phyloP scores from a whole-genome alignment of 2,797 vertebrate species.

The Nasua narica region DNA sequence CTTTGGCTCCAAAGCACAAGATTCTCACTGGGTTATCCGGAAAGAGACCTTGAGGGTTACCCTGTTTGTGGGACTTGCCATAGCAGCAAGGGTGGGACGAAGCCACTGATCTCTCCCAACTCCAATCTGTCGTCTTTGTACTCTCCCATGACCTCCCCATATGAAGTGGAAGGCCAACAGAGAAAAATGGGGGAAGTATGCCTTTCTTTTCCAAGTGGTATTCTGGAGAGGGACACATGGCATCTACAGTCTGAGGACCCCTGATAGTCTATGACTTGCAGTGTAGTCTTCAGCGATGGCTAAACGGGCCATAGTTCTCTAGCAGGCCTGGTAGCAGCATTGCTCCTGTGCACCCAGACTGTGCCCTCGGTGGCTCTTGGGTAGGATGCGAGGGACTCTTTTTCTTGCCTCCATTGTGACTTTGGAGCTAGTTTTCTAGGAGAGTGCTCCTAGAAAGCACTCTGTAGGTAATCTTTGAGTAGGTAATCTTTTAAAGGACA shows the following conservation, averaged over 20 bases:
- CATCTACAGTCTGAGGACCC: not conserved
- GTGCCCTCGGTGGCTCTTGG: not conserved
- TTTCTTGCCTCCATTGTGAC: not conserved
- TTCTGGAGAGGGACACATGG: not conserved
- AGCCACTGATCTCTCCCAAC: not conserved
- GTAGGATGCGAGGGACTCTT: not conserved
- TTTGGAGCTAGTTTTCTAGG: conserved; percentile 13
- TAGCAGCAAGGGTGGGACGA: not conserved
- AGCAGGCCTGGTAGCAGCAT: not conserved
- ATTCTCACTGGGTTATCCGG: not conserved
- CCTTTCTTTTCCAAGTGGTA: not conserved
- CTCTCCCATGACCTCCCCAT: not conserved
- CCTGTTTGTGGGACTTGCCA: not conserved
- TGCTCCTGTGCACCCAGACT: not conserved
- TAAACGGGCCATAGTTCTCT: not conserved
- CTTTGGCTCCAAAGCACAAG: not conserved
- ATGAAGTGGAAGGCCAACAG: not conserved
- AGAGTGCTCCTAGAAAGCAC: not conserved
- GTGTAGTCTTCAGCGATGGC: not conserved
- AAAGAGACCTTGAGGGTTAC: not conserved
- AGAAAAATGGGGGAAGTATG: not conserved
- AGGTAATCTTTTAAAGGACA: not conserved
- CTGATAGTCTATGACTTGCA: not conserved
- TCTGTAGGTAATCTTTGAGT: no score
- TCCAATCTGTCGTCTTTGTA: not conserved